Base-by-base conservation (phyloP, 2,888 invertebrate genomes). In the Blastobasis lacticolella region DNA sequence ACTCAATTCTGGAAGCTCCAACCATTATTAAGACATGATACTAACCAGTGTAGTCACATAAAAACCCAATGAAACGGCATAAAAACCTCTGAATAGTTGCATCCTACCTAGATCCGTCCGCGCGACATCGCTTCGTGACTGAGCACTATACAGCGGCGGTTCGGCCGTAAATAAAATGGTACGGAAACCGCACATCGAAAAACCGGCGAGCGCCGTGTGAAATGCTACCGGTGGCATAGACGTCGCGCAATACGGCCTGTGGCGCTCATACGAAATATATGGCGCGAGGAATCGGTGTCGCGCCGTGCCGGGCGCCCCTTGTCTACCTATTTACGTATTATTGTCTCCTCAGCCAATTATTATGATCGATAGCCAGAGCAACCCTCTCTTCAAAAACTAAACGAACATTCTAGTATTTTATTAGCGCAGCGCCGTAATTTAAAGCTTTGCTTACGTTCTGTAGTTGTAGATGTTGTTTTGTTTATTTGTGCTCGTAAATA, bases 101-200 rank as follows among this genome's bases (percentile, higher is more conserved):
- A 23, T 23, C 23, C 23, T 23, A 23, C 23, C 23, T 23, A 23
- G 23, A 23, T 23, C 23, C 23, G 23, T 23, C 23, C 23, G 23
- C 23, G 23, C 23, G 23, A 23, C 23, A 23, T 72, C 65, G 61
- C 66, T 76, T 70, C 78, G 73, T 80, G 79, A 81, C 76, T 69
- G 60, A 71, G 66, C 70, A 68, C 72, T 62, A 73, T 78, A 71
- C 61, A 66, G 66, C 56, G 72, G 71, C 71, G 71, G 69, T 74
- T 74, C 63, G 69, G 62, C 71, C 74, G 76, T 81, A 79, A 81
- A 84, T 84, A 82, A 78, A 80, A 78, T 67, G 69, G 69, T 71
- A 76, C 77, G 80, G 82, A 81, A 83, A 79, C 75, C 75, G 73
- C 78, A 75, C 75, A 78, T 83, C 75, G 73, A 82, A 82, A 82